Evolutionary conservation across 2,888 invertebrate species (phyloP).

Genomic region (Cerastis rubricosa): DNA sequence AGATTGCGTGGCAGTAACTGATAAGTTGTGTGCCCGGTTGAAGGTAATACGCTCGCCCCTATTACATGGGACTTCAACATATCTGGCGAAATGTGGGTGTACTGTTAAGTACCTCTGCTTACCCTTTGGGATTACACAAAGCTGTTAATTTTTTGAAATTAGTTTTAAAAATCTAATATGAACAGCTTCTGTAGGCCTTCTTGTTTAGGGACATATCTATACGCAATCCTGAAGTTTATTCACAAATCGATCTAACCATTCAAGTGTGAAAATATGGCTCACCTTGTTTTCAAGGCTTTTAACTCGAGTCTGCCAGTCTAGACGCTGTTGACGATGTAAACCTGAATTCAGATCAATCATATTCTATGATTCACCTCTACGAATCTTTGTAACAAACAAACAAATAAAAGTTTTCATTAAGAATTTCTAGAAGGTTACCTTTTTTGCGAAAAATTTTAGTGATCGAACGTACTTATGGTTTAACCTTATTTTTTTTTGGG

Average conservation of each 20-base stretch:
- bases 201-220: background rate
- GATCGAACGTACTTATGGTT: background rate
- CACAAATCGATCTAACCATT: background rate
- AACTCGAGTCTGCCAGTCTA: conserved; percentile 14
- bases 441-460: background rate
- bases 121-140: too few relatives aligned
- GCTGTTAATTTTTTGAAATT: too few relatives aligned
- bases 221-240: background rate
- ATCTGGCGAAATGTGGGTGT: too few relatives aligned
- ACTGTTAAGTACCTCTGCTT: too few relatives aligned
- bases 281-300: background rate
- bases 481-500: background rate
- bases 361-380: background rate
- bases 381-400: conserved; percentile 12
- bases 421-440: background rate
- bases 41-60: too few relatives aligned
- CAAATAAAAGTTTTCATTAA: conserved; percentile 12
- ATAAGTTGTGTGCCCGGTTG: too few relatives aligned
- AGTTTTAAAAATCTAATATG: too few relatives aligned
- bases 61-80: too few relatives aligned
- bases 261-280: background rate
- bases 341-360: conserved; percentile 24
- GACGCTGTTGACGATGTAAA: conserved; percentile 42
- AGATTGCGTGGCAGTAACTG: too few relatives aligned
- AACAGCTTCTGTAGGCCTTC: background rate